Conservation (phyloP, 2,888 invertebrate species). For the Calameuta idolon region DNA sequence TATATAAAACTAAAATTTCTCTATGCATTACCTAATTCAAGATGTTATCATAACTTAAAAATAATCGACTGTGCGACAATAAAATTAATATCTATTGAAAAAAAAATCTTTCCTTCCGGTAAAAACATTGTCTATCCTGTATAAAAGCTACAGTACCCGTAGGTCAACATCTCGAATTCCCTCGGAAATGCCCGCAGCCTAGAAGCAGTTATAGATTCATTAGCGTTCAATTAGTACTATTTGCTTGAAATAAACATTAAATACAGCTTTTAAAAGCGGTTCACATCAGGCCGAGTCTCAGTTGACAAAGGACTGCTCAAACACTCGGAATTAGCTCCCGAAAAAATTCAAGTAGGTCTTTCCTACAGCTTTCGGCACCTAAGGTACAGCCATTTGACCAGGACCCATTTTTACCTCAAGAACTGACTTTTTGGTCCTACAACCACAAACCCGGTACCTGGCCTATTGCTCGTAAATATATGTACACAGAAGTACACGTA, state of each 20-base stretch:
- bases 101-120: not conserved
- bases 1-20: too few species aligned
- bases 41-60: not conserved
- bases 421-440: not conserved
- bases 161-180: not conserved
- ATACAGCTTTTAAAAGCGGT: conserved; percentile 45
- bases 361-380: not conserved
- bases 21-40: not conserved
- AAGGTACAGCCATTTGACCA: not conserved
- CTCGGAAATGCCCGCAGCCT: conserved; percentile 16
- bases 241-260: conserved; percentile 56
- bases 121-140: not conserved
- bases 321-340: conserved; percentile 44
- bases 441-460: not conserved
- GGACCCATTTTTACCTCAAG: not conserved
- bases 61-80: not conserved
- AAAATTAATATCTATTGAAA: not conserved
- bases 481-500: not conserved
- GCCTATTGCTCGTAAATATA: not conserved
- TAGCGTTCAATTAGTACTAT: conserved; percentile 65
- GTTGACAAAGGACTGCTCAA: conserved; percentile 59
- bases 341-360: conserved; percentile 18
- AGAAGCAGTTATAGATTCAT: conserved; percentile 50
- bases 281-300: conserved; percentile 34
- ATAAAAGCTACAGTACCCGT: not conserved